Percentiles rank a stretch among this genome's conserved stretches.
Evolutionary conservation across 2,797 vertebrate species (phyloP).

Genomic region (Chelon labrosus): DNA sequence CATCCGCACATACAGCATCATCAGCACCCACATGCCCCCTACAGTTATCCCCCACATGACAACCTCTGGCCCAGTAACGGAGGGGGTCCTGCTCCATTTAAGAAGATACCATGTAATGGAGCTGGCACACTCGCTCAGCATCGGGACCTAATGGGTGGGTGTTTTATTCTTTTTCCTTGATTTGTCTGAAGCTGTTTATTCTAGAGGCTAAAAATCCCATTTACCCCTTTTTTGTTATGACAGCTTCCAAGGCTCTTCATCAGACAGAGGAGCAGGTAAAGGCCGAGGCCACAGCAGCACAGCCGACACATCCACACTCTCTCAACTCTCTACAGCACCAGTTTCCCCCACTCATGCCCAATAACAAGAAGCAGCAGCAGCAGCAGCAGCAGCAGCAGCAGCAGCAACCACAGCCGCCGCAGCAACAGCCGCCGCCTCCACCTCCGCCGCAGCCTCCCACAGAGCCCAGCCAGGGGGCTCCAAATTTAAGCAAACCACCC

Average conservation of each 20-base stretch:
- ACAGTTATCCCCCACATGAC: constrained; percentile 92
- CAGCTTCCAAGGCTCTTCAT: constrained; percentile 89
- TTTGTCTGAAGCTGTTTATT: background rate
- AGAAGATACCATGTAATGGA: constrained; percentile 99
- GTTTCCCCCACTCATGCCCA: constrained; percentile 97
- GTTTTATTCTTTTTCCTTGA: background rate
- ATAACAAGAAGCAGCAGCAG: constrained; percentile 83
- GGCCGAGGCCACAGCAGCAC: constrained; percentile 82
- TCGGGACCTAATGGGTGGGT: constrained; percentile 92
- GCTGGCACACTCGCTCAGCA: constrained; percentile 89
- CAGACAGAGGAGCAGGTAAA: constrained; percentile 92
- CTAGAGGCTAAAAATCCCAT: constrained; percentile 2
- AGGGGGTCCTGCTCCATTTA: constrained; percentile 88
- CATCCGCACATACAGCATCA: constrained; percentile 85
- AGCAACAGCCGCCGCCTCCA: constrained; percentile 36
- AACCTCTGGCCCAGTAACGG: constrained; percentile 93
- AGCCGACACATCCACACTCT: constrained; percentile 83
- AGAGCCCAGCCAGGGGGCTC: constrained; percentile 86
- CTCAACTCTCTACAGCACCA: constrained; percentile 94
- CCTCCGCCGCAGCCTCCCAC: constrained; percentile 84
- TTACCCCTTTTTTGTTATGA: background rate
- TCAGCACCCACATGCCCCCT: constrained; percentile 79
- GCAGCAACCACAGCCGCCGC: background rate
- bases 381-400: constrained; percentile 60
- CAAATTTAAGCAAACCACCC: constrained; percentile 90